A percentile compares a stretch with the other conserved stretches of the same genome.
phyloP scores from a whole-genome alignment of 2,113 vertebrate species.

The Platichthys flesus region DNA sequence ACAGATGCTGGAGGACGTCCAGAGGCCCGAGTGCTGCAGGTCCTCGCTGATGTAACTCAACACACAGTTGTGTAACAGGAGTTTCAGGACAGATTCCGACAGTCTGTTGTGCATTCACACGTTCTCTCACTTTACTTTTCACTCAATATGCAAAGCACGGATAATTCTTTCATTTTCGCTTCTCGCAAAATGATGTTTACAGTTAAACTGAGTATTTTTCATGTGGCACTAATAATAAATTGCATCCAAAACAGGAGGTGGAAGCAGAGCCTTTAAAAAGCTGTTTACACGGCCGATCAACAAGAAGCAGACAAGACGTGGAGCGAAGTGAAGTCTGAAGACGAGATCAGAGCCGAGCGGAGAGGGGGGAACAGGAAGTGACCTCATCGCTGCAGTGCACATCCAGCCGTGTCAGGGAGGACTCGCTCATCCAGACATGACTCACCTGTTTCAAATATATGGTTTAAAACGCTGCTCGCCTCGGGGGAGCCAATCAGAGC shows the following conservation, averaged over 20 bases:
- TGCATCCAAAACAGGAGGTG: background rate
- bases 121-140: background rate
- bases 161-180: background rate
- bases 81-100: background rate
- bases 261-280: constrained; percentile 10
- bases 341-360: constrained; percentile 24
- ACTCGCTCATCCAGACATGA: constrained; percentile 28
- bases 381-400: constrained; percentile 44
- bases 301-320: constrained; percentile 41
- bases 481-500: background rate
- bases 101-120: background rate
- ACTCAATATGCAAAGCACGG: background rate
- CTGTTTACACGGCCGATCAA: constrained; percentile 9
- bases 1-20: background rate
- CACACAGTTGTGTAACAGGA: background rate
- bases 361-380: constrained; percentile 32
- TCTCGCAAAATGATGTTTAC: no score
- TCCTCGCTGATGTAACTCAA: background rate
- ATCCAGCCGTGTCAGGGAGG: constrained; percentile 33
- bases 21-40: background rate
- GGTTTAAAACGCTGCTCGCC: constrained; percentile 10
- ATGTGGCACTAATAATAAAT: background rate
- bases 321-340: constrained; percentile 27
- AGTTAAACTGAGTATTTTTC: background rate
- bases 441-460: constrained; percentile 33